Evolutionary conservation across 1,140 invertebrate species (phyloP), one percentile per base, ranked within the genome.

Genomic region (Acromyrmex echinatior): DNA sequence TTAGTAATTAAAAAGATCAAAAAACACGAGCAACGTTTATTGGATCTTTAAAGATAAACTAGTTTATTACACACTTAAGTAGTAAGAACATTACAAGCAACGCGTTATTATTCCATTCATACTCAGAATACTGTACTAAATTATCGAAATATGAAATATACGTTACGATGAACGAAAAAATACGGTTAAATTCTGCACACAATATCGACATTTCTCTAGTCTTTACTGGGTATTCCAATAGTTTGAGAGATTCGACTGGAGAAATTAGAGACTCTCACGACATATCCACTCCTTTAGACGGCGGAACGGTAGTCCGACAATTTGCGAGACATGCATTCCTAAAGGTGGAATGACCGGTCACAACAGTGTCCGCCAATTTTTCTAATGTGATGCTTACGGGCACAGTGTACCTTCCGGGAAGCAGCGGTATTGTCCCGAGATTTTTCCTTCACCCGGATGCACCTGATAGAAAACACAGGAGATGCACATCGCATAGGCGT

Each of bases 331-430:
- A 90, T 77, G 86, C 90, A 92, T 93, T 93, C 91, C 81, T 90
- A 87, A 91, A 92, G 89, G 84, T 66, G 84, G 89, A 90, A 92
- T 87, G 87, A 91, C 87, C 84, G 90, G 85, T 93, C 87, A 77
- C 86, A 91, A 93, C 89, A 93, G 92, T 92, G 88, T 89, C 89
- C 85, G 86, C 35, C 79, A 86, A 93, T 93, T 93, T 93, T 92
- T 92, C 82, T 92, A 90, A 92, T 90, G 88, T 88, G 82, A 87
- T 90, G 73, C 88, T 91, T 87, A 89, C 88, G 90, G 90, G 77
- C 90, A 92, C 89, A 87, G 87, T 56, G 73, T 73, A 90, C 87
- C 92, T 94, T 93, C 92, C 92, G 87, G 92, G 92, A 93, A 93
- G 86, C 84, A 88, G 66, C 86, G 77, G 88, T 87, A 93, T 92